Evolutionary conservation across 1,140 invertebrate genomes (phyloP), one percentile per base, ranked within the genome.

Genomic region (Triops longicaudatus): DNA sequence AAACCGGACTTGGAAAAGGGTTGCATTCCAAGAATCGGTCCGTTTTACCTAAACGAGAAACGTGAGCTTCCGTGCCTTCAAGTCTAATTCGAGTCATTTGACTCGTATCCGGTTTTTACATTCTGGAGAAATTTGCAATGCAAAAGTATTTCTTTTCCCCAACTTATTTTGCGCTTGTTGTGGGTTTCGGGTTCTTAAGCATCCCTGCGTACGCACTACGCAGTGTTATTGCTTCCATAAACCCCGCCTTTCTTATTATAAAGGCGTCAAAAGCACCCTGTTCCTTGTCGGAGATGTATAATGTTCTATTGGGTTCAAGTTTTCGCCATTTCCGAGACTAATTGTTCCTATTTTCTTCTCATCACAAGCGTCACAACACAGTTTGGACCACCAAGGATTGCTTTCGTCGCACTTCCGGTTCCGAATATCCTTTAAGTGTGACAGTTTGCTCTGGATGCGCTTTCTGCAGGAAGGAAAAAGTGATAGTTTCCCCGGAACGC

Each of bases 121-220:
- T 11, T 63, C 17, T n/a, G 22, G 6, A 63, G 17, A 22, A 2
- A 37, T 37, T 37, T 37, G 31, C 31, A 37, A 37, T 37, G 31
- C 31, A 37, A 7, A 37, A 37, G n/a, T n/a, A 63, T 17, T 63
- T 17, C 17, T 63, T 17, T 63, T n/a, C 3, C 44, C 22, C 22
- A 22, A 22, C 50, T 2, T 63, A 63, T 63, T 63, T n/a, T n/a
- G 43, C 14, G 14, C 22, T 17, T n/a, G 22, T 63, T 63, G 6
- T 63, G 22, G 12, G 12, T 17, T 50, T 50, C 17, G 5, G 22
- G 17, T 22, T n/a, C 22, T 63, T 17, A 63, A 63, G 50, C 50
- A 63, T 63, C 22, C 31, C 50, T 63, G 50, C 50, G 50, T 22
- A 63, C 50, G 50, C 50, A 63, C 50, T 63, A 63, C 50, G 50